A percentile compares a stretch with the other conserved stretches of the same genome.
Evolutionary conservation across 2,888 invertebrate species (phyloP).

Genomic region (Azorinus chamasolen): DNA sequence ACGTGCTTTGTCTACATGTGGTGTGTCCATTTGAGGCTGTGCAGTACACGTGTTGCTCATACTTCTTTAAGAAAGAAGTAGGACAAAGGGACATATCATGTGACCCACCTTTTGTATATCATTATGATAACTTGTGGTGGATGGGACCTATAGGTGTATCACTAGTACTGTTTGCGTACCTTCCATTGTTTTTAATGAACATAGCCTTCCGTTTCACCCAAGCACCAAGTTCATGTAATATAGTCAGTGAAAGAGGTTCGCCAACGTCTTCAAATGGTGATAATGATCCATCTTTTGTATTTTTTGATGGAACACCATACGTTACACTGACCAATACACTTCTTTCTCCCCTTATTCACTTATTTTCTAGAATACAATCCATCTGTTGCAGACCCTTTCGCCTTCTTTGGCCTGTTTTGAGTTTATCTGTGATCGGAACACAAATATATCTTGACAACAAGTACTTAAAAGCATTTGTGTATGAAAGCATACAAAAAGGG

Average conservation of each 20-base stretch:
- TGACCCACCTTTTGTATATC: constrained; percentile 3
- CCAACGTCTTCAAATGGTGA: constrained; percentile 1
- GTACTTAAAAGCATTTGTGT: constrained; percentile 38
- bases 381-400: constrained; percentile 20
- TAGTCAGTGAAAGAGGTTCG: too few species aligned
- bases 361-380: not conserved
- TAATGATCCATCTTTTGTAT: not conserved
- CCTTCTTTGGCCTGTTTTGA: constrained; percentile 42
- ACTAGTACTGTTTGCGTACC: constrained; percentile 38
- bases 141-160: constrained; percentile 44
- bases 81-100: constrained; percentile 30
- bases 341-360: not conserved
- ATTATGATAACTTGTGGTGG: constrained; percentile 49
- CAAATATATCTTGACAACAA: constrained; percentile 51
- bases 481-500: constrained; percentile 49
- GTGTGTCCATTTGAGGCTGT: constrained; percentile 62
- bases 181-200: constrained; percentile 32
- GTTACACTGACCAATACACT: constrained; percentile 15
- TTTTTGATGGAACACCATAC: constrained; percentile 7
- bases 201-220: not conserved
- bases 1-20: constrained; percentile 47
- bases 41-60: constrained; percentile 48
- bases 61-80: constrained; percentile 12
- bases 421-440: constrained; percentile 40
- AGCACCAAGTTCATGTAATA: not conserved